Evolutionary conservation across 2,888 invertebrate genomes (phyloP).

Genomic region (Cataglyphis albicans): DNA sequence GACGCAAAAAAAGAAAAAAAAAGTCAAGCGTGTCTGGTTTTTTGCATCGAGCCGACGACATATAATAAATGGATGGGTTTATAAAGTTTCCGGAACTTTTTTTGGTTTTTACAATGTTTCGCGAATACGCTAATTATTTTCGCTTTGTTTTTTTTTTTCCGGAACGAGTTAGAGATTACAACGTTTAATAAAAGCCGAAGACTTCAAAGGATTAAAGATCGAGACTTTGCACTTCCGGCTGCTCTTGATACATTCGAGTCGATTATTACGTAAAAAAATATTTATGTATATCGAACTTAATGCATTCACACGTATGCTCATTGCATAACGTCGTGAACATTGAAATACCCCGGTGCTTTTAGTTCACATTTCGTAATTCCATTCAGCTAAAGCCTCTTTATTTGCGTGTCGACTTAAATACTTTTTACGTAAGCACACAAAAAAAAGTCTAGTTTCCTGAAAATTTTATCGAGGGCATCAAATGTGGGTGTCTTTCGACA

Average conservation of each 20-base stretch:
- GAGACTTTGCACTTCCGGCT: not conserved
- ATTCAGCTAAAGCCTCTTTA: not conserved
- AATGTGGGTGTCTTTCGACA: too few relatives aligned
- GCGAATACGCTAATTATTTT: not conserved
- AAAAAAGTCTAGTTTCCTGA: not conserved
- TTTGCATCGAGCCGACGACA: not conserved
- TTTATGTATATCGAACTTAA: not conserved
- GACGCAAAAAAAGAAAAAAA: not conserved
- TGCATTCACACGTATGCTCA: not conserved
- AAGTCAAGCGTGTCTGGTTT: slow-evolving; percentile 1
- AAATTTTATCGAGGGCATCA: not conserved
- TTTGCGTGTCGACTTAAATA: not conserved
- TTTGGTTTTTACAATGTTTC: not conserved
- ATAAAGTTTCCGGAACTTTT: not conserved
- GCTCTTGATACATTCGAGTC: not conserved
- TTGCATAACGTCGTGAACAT: slow-evolving; percentile 25
- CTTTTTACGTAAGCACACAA: too few relatives aligned
- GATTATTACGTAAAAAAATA: slow-evolving; percentile 42
- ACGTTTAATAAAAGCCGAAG: not conserved
- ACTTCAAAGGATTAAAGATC: not conserved
- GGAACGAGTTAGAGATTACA: not conserved
- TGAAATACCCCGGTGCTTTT: not conserved
- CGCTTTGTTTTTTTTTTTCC: not conserved
- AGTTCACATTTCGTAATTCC: not conserved
- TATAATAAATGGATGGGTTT: not conserved